Evolutionary conservation across 2,113 vertebrate species (phyloP).

Genomic region (Nerophis lumbriciformis): DNA sequence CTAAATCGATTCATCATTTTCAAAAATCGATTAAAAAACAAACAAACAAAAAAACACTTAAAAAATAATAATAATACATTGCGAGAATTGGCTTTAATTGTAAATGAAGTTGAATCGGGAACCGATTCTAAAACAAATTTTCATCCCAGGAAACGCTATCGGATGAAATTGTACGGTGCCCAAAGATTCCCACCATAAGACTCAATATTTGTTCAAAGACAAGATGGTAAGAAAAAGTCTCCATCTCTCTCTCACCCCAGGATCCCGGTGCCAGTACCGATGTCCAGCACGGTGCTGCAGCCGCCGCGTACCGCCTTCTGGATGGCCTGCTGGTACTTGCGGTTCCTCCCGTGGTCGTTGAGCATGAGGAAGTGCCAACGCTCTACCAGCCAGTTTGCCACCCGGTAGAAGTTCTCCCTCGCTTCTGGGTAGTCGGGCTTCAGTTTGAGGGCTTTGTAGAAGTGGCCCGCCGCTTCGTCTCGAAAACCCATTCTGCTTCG

Average conservation of each 20-base stretch:
- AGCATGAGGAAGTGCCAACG: slow-evolving; percentile 99
- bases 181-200: too few relatives aligned
- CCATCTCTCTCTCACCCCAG: slow-evolving; percentile 77
- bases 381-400: slow-evolving; percentile 97
- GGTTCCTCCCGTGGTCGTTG: slow-evolving; percentile 86
- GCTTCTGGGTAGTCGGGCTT: slow-evolving; percentile 87
- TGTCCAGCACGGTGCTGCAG: slow-evolving; percentile 86
- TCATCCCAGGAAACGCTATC: too few relatives aligned
- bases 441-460: slow-evolving; percentile 91
- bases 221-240: neutral
- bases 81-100: too few relatives aligned
- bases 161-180: too few relatives aligned
- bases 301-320: slow-evolving; percentile 80
- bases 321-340: slow-evolving; percentile 86
- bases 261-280: slow-evolving; percentile 95
- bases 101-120: too few relatives aligned
- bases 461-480: slow-evolving; percentile 95
- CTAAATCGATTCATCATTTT: too few relatives aligned
- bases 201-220: neutral
- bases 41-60: too few relatives aligned
- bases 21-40: too few relatives aligned
- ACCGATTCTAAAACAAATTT: too few relatives aligned
- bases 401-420: slow-evolving; percentile 94
- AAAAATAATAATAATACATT: too few relatives aligned
- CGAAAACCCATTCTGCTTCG: slow-evolving; percentile 87